Evolutionary conservation across 2,888 invertebrate genomes (phyloP), one percentile per base, ranked within the genome.

Genomic region (Trichacis sp.): DNA sequence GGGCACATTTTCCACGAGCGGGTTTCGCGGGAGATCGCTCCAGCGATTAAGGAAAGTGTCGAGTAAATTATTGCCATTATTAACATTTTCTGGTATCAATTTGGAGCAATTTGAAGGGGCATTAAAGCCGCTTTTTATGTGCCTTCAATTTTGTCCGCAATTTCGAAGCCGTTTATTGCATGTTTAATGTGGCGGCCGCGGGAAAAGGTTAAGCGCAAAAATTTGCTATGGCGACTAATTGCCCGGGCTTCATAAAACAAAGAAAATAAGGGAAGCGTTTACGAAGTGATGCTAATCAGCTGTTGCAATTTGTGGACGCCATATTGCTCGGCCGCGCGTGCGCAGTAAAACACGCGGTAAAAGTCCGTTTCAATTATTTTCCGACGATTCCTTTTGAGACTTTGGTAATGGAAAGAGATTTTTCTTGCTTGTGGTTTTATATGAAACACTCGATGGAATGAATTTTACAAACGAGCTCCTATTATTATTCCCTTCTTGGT

Each of bases 201-300:
- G n/a, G n/a, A 33, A 33, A n/a, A 2, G 33, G n/a, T 33, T 6
- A 2, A n/a, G n/a, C 9, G n/a, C n/a, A n/a, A 33, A 33, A 33
- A 33, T 33, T 5, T 33, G n/a, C 33, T 3, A 33, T 33, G 33
- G 33, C 33, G 5, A n/a, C 33, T 33, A 33, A 33, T 33, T 33
- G 9, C n/a, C 9, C 2, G n/a, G 2, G 33, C 33, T 6, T n/a
- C 11, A n/a, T 33, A 11, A 33, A 33, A 11, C 2, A n/a, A 6
- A n/a, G n/a, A 33, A 33, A 33, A 33, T 8, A 8, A 24, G 24
- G 24, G 4, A 24, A 24, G 33, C 33, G n/a, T 33, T 33, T 33
- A 33, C 33, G n/a, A 33, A 33, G 33, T 33, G 33, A 33, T 33
- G 33, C n/a, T 33, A 33, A 33, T 33, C 33, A 33, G 33, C n/a